These are phyloP conservation scores for Syngnathoides biaculeatus DNA, from an alignment of 2,113 vertebrate species.

Conservation along the genomic window DNA sequence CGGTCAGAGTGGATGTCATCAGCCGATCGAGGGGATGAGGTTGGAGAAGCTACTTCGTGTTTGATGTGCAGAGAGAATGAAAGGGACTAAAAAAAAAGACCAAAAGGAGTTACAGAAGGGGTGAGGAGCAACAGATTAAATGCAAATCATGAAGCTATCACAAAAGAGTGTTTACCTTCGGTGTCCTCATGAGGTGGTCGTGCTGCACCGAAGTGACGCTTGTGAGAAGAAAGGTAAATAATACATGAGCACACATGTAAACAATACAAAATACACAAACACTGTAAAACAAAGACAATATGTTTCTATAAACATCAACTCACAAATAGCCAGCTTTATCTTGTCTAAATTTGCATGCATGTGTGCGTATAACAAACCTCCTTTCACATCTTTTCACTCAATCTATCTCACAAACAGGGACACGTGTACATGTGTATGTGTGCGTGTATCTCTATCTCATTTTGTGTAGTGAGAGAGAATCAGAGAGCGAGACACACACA, in stretches of 20 bases:
- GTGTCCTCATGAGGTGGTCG: constrained; percentile 47
- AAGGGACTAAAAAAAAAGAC: constrained; percentile 36
- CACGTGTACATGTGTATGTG: neutral
- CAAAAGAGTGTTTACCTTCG: constrained; percentile 52
- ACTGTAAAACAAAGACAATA: constrained; percentile 19
- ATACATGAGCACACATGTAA: constrained; percentile 4
- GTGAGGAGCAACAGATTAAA: neutral
- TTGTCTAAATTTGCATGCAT: constrained; percentile 28
- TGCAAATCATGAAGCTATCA: neutral
- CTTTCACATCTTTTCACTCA: constrained; percentile 28
- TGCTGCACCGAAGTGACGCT: constrained; percentile 47
- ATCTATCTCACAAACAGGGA: constrained; percentile 22
- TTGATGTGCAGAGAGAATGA: constrained; percentile 87
- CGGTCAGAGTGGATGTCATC: constrained; percentile 91
- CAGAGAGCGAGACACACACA: neutral
- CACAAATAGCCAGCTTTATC: constrained; percentile 25
- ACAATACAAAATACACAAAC: constrained; percentile 4
- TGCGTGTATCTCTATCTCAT: too few relatives aligned
- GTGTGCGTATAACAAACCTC: constrained; percentile 36
- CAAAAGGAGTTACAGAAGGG: neutral
- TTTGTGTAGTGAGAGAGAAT: neutral
- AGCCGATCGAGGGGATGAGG: constrained; percentile 81
- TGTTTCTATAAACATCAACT: constrained; percentile 30
- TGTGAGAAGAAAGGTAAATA: constrained; percentile 7
- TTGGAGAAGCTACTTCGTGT: constrained; percentile 86